Percentiles rank a stretch among this genome's conserved stretches.
phyloP scores from a whole-genome alignment of 2,888 invertebrate species.

The Chelonus formosanus region DNA sequence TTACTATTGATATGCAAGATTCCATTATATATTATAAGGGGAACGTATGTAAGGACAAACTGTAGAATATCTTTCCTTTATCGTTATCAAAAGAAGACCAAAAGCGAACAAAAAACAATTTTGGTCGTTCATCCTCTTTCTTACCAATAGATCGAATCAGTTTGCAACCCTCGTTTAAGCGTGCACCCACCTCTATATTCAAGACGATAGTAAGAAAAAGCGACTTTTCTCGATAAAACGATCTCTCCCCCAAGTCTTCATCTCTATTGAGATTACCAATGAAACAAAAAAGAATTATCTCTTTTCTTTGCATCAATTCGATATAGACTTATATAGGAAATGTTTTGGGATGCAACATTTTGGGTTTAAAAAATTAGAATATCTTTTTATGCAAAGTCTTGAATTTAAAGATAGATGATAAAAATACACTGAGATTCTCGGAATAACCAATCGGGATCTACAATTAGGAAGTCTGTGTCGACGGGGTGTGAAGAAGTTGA shows the following conservation, averaged over 20 bases:
- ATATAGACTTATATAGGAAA: conserved; percentile 6
- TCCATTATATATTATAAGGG: conserved; percentile 48
- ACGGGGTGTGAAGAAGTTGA: conserved; percentile 14
- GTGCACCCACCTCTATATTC: conserved; percentile 11
- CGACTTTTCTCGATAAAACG: conserved; percentile 24
- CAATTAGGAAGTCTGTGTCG: conserved; percentile 35
- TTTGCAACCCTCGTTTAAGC: conserved; percentile 35
- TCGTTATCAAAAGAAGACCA: conserved; percentile 29
- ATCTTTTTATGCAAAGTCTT: conserved; percentile 26
- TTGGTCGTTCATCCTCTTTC: conserved; percentile 20
- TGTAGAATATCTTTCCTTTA: conserved; percentile 2
- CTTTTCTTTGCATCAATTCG: conserved; percentile 17
- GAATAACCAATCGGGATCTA: conserved; percentile 39
- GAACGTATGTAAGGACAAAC: conserved; percentile 39
- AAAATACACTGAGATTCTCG: conserved; percentile 22
- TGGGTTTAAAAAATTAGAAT: background rate
- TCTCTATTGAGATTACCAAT: conserved; percentile 24
- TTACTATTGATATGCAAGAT: background rate
- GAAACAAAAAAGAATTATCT: conserved; percentile 29
- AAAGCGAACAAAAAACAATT: conserved; percentile 19
- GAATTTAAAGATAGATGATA: background rate
- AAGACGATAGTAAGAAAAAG: conserved; percentile 26
- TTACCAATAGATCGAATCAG: conserved; percentile 40
- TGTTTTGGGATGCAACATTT: conserved; percentile 23
- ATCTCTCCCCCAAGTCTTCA: conserved; percentile 16